Evolutionary conservation across 2,888 invertebrate genomes (phyloP), one percentile per base, ranked within the genome.

Genomic region (Villa cingulata): DNA sequence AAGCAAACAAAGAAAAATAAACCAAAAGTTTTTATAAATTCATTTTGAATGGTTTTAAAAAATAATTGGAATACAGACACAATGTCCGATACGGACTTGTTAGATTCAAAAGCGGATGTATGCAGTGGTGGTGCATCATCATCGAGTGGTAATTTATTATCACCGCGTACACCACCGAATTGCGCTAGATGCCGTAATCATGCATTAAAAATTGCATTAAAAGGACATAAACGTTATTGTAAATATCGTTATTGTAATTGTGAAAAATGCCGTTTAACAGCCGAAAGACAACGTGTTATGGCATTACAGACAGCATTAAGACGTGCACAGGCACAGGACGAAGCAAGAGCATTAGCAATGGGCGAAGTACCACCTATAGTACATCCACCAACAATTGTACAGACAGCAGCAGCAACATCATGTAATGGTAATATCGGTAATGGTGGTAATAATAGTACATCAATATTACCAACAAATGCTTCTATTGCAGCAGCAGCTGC

Each of bases 101-200:
- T 70, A 57, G 74, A 74, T 56, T 64, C 68, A 29, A 75, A 75
- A 59, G 68, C 71, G 62, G 73, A 73, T 52, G 61, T 73, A 40
- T 68, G 69, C 53, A 46, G 41, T 37, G 67, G 68, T 43, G 72
- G 70, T 55, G 72, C 73, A 41, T 70, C 72, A 53, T 68, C 64
- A 53, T 65, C 65, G 48, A 68, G 75, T 62, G 68, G 75, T 58
- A 71, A 78, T 65, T 75, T 79, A 47, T 69, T 72, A 48, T 75
- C 76, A 41, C 80, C 86, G 16, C 77, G 89, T 50, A 86, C 87
- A 53, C 87, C 88, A 9, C 91, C 91, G 17, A 91, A 89, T 71
- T 94, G 92, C 69, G 90, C 90, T 40, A 81, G 91, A 27, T 94
- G 94, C 69, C 77, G 89, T 51, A 92, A 92, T 73, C 94, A 94